Conservation (phyloP, 2,113 vertebrate genomes). For the Brachyhypopomus gauderio region DNA sequence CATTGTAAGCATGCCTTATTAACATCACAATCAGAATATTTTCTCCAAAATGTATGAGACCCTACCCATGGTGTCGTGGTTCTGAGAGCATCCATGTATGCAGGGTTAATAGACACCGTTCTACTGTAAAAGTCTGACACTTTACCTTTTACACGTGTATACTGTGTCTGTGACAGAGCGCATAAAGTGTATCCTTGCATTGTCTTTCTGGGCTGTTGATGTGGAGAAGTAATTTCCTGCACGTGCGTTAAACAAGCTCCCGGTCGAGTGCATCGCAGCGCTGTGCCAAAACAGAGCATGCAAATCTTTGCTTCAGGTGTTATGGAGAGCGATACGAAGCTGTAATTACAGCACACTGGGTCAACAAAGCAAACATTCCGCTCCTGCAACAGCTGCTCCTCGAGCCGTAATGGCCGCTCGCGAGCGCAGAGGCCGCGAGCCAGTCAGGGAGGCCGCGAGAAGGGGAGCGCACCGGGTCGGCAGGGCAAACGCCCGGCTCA, state of each 20-base stretch:
- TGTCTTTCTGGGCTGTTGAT: slow-evolving; percentile 39
- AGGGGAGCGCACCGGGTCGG: too few relatives aligned
- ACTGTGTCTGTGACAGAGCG: not conserved
- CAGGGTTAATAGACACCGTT: not conserved
- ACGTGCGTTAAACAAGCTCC: slow-evolving; percentile 55
- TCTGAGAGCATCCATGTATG: too few relatives aligned
- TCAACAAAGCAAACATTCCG: slow-evolving; percentile 42
- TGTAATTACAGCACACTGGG: slow-evolving; percentile 51
- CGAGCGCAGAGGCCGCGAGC: not conserved
- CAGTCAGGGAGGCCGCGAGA: too few relatives aligned
- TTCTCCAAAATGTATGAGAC: too few relatives aligned
- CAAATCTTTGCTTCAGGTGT: slow-evolving; percentile 44
- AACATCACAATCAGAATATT: too few relatives aligned
- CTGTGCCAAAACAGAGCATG: slow-evolving; percentile 51
- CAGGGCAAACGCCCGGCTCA: too few relatives aligned
- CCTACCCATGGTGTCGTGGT: too few relatives aligned
- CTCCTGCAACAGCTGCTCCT: slow-evolving; percentile 22
- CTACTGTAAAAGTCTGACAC: not conserved
- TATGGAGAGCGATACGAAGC: slow-evolving; percentile 48
- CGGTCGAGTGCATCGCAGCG: slow-evolving; percentile 39
- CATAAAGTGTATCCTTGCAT: not conserved
- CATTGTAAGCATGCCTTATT: too few relatives aligned
- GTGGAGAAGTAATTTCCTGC: slow-evolving; percentile 43
- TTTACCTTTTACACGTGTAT: not conserved
- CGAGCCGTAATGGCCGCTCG: slow-evolving; percentile 30